These are phyloP conservation scores for Enteromius mattozi DNA, from an alignment of 2,797 vertebrate genomes.

Conservation along the genomic window DNA sequence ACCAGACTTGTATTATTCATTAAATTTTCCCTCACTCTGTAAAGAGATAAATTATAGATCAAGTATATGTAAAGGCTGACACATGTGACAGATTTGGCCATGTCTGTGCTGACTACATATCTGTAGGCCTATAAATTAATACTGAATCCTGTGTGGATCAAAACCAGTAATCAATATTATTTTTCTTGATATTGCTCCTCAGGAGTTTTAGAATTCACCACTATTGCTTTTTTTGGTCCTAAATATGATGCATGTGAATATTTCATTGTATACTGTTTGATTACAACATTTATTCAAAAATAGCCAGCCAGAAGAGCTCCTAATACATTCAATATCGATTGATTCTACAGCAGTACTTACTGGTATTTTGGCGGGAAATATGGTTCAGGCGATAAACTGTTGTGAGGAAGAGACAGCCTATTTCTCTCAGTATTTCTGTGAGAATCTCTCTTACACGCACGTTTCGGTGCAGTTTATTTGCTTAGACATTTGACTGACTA, in stretches of 20 bases:
- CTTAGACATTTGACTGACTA: background rate
- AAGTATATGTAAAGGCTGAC: background rate
- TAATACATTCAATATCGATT: background rate
- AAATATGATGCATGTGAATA: background rate
- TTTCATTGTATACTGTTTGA: background rate
- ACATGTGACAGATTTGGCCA: background rate
- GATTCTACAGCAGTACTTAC: background rate
- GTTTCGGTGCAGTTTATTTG: background rate
- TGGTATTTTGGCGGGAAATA: constrained; percentile 18
- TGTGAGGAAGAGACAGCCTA: background rate
- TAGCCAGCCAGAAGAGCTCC: background rate
- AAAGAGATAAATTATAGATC: background rate
- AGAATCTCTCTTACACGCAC: background rate
- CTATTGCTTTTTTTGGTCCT: background rate
- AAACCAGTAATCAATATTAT: background rate
- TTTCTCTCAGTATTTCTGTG: background rate
- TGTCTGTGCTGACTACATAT: constrained; percentile 16
- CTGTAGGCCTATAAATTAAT: background rate
- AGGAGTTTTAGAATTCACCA: background rate
- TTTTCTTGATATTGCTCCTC: background rate
- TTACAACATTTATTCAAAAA: background rate
- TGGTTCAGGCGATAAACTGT: background rate
- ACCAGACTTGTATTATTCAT: background rate
- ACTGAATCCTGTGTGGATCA: background rate
- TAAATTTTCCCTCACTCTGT: background rate